phyloP scores from a whole-genome alignment of 2,797 vertebrate genomes.

The Galagoides demidoff region DNA sequence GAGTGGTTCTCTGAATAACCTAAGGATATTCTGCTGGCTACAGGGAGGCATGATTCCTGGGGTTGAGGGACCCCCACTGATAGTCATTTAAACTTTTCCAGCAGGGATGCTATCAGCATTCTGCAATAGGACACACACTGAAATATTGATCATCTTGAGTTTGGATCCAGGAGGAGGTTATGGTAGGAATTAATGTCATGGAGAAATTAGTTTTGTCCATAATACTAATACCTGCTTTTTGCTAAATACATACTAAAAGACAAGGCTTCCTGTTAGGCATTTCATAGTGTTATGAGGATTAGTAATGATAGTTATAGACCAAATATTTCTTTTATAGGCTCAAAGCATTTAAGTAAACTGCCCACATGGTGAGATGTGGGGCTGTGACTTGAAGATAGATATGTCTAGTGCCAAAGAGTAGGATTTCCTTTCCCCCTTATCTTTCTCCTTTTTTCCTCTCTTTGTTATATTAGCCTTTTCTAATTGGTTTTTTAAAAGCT shows the following conservation, averaged over 20 bases:
- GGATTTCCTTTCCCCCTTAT: background rate
- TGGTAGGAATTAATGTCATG: constrained; percentile 15
- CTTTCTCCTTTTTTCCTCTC: background rate
- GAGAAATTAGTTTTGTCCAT: constrained; percentile 52
- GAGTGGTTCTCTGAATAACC: background rate
- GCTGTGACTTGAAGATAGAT: background rate
- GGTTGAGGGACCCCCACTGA: background rate
- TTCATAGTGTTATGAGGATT: background rate
- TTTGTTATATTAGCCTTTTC: background rate
- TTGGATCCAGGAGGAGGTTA: background rate
- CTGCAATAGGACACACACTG: background rate
- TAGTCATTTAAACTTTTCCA: background rate
- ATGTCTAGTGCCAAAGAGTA: background rate
- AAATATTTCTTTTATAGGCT: constrained; percentile 46
- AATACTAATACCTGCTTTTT: constrained; percentile 49
- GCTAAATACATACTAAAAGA: constrained; percentile 7
- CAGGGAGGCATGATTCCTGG: background rate
- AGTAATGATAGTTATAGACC: background rate
- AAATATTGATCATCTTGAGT: constrained; percentile 24
- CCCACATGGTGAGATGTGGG: background rate
- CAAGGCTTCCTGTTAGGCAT: background rate
- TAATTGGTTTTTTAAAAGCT: background rate
- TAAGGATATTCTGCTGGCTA: background rate
- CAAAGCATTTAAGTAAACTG: background rate
- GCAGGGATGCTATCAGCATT: background rate